phyloP scores from a whole-genome alignment of 2,888 invertebrate species.

The Scaptodrosophila latifasciaeformis region DNA sequence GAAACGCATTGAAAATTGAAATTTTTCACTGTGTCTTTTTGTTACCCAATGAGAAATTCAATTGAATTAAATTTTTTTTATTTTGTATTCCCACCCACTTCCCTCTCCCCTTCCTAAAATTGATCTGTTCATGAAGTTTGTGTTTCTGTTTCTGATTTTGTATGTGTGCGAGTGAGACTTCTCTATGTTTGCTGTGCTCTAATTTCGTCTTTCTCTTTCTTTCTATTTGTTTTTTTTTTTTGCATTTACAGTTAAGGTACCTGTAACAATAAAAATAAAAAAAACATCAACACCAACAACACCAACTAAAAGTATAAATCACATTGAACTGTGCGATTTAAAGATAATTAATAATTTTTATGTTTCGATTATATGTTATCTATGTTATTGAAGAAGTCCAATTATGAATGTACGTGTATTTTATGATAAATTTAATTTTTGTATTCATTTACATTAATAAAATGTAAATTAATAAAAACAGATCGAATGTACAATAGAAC shows the following conservation, averaged over 20 bases:
- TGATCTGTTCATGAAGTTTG: too few species aligned
- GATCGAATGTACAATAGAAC: slow-evolving; percentile 39
- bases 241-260: slow-evolving; percentile 16
- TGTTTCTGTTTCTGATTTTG: too few species aligned
- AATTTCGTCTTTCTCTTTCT: neutral
- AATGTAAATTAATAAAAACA: slow-evolving; percentile 57
- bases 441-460: slow-evolving; percentile 55
- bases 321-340: slow-evolving; percentile 5
- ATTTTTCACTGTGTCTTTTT: too few species aligned
- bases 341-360: slow-evolving; percentile 8
- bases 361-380: slow-evolving; percentile 9
- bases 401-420: slow-evolving; percentile 38
- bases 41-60: too few species aligned
- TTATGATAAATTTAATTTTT: slow-evolving; percentile 45
- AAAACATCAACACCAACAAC: too few species aligned
- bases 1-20: too few species aligned
- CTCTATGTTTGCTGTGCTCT: neutral
- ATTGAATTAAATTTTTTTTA: too few species aligned
- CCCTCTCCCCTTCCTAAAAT: too few species aligned
- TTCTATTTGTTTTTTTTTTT: slow-evolving; percentile 2
- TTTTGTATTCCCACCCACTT: too few species aligned
- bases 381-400: slow-evolving; percentile 27
- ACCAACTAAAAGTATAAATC: neutral
- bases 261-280: slow-evolving; percentile 14
- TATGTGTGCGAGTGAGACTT: too few species aligned